These are phyloP conservation scores for Sardinella longiceps DNA, from an alignment of 2,797 vertebrate genomes.

Conservation along the genomic window DNA sequence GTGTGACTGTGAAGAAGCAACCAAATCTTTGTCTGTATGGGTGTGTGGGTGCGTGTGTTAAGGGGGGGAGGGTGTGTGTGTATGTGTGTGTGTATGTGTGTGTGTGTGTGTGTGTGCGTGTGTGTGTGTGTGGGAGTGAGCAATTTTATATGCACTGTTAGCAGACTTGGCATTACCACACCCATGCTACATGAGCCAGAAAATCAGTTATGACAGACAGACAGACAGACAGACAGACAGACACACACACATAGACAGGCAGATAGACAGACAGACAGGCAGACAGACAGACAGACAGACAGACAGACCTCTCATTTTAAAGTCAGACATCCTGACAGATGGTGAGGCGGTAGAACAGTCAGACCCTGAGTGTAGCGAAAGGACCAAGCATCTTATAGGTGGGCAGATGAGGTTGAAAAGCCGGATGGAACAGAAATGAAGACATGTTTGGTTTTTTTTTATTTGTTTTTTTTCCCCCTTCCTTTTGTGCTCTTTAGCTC, in stretches of 20 bases:
- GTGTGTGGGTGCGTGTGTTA: neutral
- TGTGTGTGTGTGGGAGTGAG: neutral
- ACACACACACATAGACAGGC: neutral
- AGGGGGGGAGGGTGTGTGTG: no score
- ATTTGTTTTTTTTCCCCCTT: no score
- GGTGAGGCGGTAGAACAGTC: neutral
- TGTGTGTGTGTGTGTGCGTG: neutral
- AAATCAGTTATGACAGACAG: constrained; percentile 20
- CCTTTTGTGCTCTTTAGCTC: neutral
- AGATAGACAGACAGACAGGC: neutral
- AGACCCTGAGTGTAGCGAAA: neutral
- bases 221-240: neutral
- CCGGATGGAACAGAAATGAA: no score
- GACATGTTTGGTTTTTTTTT: no score
- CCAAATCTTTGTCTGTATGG: neutral
- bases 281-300: no score
- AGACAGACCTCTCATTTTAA: neutral
- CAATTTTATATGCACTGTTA: constrained; percentile 22
- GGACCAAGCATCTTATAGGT: neutral
- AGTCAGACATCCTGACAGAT: neutral
- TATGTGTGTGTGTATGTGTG: neutral
- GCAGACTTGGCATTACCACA: constrained; percentile 8
- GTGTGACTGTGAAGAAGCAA: neutral
- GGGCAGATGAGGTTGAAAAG: neutral
- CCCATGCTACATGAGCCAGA: constrained; percentile 6